These are phyloP conservation scores for Nymphalis io DNA, from an alignment of 1,140 invertebrate species.

Conservation along the genomic window DNA sequence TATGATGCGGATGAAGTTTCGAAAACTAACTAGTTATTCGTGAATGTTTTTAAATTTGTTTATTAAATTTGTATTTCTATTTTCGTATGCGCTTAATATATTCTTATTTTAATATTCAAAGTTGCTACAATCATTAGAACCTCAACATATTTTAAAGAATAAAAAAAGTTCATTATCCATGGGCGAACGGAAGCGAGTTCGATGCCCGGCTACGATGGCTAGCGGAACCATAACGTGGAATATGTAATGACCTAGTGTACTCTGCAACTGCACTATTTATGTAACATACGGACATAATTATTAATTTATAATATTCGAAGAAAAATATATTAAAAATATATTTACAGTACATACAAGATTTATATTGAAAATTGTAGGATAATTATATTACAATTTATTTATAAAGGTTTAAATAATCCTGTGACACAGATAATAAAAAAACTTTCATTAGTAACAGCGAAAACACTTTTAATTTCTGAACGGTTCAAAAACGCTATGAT, in stretches of 20 bases:
- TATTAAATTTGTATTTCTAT: too few species aligned
- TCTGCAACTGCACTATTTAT: slow-evolving; percentile 3
- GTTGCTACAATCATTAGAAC: neutral
- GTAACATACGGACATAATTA: neutral
- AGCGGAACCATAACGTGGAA: slow-evolving; percentile 56
- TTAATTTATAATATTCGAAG: neutral
- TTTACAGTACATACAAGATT: neutral
- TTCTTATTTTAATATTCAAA: slow-evolving; percentile 7
- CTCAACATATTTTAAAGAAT: slow-evolving; percentile 7
- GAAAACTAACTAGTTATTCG: too few species aligned
- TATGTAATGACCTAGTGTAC: slow-evolving; percentile 52
- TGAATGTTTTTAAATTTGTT: too few species aligned
- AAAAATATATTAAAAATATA: neutral
- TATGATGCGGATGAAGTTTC: too few species aligned
- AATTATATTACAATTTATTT: too few species aligned
- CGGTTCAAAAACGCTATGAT: slow-evolving; percentile 12
- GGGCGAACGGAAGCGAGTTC: slow-evolving; percentile 63
- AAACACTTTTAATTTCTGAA: slow-evolving; percentile 2
- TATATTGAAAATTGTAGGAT: too few species aligned
- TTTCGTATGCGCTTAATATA: neutral
- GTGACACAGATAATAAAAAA: neutral
- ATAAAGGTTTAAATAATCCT: too few species aligned
- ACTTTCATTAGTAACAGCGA: neutral
- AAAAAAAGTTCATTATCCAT: slow-evolving; percentile 36
- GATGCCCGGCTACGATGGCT: slow-evolving; percentile 52